Percentiles rank a stretch among this genome's conserved stretches.
Evolutionary conservation across 2,113 vertebrate species (phyloP).

Genomic region (Nestor notabilis): DNA sequence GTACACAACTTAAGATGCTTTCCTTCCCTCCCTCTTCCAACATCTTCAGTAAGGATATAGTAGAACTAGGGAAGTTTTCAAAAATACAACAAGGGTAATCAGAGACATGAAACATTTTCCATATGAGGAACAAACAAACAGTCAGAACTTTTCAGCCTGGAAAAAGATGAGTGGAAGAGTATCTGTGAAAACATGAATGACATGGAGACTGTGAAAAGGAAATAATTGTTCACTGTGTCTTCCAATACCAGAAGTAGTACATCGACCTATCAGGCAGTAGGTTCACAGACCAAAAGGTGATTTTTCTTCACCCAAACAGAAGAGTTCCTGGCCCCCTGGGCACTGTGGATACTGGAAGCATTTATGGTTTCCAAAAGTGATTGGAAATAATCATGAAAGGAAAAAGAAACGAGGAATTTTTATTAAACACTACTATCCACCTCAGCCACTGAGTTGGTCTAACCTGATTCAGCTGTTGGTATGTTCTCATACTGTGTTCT

Average conservation of each 20-base stretch:
- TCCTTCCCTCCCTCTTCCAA: neutral
- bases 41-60: neutral
- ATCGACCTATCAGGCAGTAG: neutral
- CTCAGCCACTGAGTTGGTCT: neutral
- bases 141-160: neutral
- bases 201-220: neutral
- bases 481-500: neutral
- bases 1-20: neutral
- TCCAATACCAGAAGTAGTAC: neutral
- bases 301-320: neutral
- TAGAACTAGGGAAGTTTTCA: neutral
- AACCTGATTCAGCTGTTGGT: neutral
- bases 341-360: neutral
- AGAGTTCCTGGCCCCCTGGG: neutral
- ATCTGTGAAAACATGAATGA: slow-evolving; percentile 21
- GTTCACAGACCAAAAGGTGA: neutral
- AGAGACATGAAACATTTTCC: neutral
- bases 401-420: neutral
- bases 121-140: neutral
- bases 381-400: neutral
- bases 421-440: neutral
- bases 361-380: neutral
- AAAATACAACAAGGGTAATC: neutral
- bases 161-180: neutral
- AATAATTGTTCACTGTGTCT: neutral